These are phyloP conservation scores for Acanthosepion pharaonis DNA, from an alignment of 2,888 invertebrate species.

Conservation along the genomic window DNA sequence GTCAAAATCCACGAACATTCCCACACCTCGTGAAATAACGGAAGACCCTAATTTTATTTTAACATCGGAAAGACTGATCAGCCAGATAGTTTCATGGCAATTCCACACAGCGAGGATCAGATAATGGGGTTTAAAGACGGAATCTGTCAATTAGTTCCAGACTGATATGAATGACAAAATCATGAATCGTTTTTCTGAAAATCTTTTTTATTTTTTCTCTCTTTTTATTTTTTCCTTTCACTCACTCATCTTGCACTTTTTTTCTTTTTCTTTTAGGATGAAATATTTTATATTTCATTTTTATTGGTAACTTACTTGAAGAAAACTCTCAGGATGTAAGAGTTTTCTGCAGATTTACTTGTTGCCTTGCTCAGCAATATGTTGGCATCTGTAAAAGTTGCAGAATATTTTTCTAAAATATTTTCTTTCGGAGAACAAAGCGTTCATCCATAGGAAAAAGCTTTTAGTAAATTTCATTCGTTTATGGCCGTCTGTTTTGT, in stretches of 20 bases:
- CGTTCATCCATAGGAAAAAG: no score
- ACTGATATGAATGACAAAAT: background rate
- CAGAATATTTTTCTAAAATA: no score
- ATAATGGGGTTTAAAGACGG: background rate
- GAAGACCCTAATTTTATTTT: background rate
- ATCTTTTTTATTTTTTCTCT: background rate
- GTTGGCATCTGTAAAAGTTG: no score
- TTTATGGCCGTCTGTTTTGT: background rate
- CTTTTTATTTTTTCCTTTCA: background rate
- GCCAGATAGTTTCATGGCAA: background rate
- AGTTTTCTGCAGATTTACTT: no score
- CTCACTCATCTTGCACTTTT: no score
- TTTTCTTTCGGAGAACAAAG: no score
- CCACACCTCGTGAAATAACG: background rate
- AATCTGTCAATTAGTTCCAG: background rate
- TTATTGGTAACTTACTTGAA: background rate
- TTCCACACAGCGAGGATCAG: background rate
- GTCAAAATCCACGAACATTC: background rate
- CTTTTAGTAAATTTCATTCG: no score
- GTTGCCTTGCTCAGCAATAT: no score
- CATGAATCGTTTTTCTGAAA: background rate
- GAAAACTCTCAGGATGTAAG: no score
- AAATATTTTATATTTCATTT: background rate
- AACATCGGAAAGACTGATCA: background rate
- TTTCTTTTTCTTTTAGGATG: background rate